A percentile compares a stretch with the other conserved stretches of the same genome.
These are phyloP conservation scores for Tricholauxania praeusta DNA, from an alignment of 2,888 invertebrate species.

Conservation along the genomic window DNA sequence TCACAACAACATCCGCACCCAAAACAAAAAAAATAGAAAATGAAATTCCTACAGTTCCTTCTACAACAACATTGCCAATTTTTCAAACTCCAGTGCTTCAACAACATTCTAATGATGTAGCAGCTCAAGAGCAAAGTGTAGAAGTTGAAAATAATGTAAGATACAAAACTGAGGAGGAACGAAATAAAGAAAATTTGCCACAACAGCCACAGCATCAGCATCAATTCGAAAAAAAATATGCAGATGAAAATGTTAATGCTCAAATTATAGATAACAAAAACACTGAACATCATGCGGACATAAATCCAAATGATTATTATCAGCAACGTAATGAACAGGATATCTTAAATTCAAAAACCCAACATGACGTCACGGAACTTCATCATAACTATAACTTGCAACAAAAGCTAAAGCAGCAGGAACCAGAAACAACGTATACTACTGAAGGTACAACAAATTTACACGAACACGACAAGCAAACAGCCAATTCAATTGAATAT, in stretches of 20 bases:
- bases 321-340: background rate
- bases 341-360: background rate
- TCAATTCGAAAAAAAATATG: background rate
- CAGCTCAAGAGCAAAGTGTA: background rate
- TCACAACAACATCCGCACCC: conserved; percentile 27
- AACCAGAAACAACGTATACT: background rate
- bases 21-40: conserved; percentile 15
- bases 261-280: conserved; percentile 10
- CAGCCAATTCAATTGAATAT: too few species aligned
- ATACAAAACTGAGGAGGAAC: background rate
- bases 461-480: conserved; percentile 2
- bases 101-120: background rate
- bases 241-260: background rate
- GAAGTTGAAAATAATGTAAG: background rate
- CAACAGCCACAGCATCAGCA: background rate
- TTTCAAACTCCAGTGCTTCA: conserved; percentile 6
- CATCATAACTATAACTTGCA: too few species aligned
- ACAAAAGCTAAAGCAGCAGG: background rate
- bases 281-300: background rate
- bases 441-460: background rate
- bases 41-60: background rate
- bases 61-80: conserved; percentile 5
- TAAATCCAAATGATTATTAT: background rate
- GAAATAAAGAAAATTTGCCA: background rate
- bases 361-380: background rate